These are phyloP conservation scores for Perognathus longimembris DNA, from an alignment of 2,113 vertebrate genomes.

Conservation along the genomic window DNA sequence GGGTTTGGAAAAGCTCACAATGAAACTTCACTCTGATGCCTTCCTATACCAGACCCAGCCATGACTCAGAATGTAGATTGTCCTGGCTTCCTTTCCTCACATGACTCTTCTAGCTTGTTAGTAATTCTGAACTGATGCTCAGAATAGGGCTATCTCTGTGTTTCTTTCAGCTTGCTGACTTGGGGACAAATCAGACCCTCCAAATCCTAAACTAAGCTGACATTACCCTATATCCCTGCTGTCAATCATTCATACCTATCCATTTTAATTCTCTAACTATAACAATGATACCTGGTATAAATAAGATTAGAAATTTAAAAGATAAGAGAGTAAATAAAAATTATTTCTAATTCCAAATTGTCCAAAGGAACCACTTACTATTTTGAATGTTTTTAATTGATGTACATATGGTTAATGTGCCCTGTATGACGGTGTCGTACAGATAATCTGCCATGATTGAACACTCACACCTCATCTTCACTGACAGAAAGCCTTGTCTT, in stretches of 20 bases:
- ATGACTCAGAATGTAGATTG: neutral
- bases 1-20: neutral
- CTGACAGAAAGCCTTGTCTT: neutral
- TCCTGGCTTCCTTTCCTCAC: neutral
- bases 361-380: neutral
- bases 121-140: neutral
- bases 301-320: neutral
- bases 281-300: neutral
- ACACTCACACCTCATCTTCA: neutral
- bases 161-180: neutral
- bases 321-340: neutral
- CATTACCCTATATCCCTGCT: neutral
- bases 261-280: neutral
- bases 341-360: neutral
- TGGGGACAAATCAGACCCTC: neutral
- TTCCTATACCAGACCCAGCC: neutral
- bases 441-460: neutral
- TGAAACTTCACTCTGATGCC: neutral
- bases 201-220: neutral
- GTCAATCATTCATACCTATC: neutral
- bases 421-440: neutral
- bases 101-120: neutral
- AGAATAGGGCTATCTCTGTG: neutral
- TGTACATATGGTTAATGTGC: neutral
- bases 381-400: neutral